Conservation (phyloP, 2,113 vertebrate species). For the Erythrolamprus reginae region DNA sequence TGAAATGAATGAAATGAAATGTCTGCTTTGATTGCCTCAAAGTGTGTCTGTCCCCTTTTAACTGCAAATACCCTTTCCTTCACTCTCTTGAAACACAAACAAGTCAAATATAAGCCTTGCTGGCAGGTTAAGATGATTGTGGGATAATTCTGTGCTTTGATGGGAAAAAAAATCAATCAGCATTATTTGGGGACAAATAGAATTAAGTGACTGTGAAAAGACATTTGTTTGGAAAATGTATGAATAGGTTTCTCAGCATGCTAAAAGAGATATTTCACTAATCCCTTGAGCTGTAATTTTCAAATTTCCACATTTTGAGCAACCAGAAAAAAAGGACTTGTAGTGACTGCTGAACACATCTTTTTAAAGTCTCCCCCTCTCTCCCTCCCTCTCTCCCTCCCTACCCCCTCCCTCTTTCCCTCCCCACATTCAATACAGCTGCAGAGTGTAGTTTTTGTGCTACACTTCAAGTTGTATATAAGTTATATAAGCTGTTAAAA, state of each 20-base stretch:
- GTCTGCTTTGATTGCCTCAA: constrained; percentile 27
- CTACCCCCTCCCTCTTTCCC: not conserved
- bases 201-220: constrained; percentile 42
- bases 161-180: constrained; percentile 61
- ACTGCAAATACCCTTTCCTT: constrained; percentile 29
- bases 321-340: not conserved
- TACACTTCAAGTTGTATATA: not conserved
- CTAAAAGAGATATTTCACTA: not conserved
- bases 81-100: constrained; percentile 27
- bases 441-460: not conserved
- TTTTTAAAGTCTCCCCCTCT: not conserved
- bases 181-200: constrained; percentile 50
- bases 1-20: no score
- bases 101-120: constrained; percentile 43
- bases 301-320: not conserved
- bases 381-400: fast-evolving
- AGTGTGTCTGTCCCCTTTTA: constrained; percentile 43
- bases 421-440: not conserved
- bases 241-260: not conserved
- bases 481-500: not conserved
- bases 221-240: constrained; percentile 17
- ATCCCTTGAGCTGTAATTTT: constrained; percentile 33
- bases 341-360: not conserved
- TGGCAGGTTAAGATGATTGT: constrained; percentile 56
- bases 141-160: constrained; percentile 60